phyloP scores from a whole-genome alignment of 2,113 vertebrate genomes.

The Meriones unguiculatus region DNA sequence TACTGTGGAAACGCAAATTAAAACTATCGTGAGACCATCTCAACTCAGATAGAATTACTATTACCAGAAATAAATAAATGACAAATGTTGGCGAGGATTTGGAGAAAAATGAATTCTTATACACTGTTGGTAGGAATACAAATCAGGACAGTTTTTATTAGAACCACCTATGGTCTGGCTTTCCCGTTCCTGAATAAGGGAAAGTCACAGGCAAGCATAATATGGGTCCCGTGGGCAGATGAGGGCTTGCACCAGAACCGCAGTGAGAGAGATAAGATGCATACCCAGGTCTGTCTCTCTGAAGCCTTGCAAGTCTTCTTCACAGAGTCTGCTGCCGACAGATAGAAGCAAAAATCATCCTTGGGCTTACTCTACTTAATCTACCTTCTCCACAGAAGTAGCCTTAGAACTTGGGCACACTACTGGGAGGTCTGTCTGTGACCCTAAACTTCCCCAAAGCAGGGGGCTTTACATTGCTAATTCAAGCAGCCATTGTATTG shows the following conservation, averaged over 20 bases:
- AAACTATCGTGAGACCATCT: not conserved
- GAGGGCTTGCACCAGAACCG: not conserved
- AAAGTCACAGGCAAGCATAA: not conserved
- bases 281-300: not conserved
- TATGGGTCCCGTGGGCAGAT: not conserved
- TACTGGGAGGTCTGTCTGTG: not conserved
- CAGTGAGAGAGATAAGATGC: not conserved
- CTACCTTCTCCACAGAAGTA: too few relatives aligned
- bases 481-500: not conserved
- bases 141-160: not conserved
- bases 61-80: not conserved
- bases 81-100: not conserved
- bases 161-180: not conserved
- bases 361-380: not conserved
- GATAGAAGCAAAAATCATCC: not conserved
- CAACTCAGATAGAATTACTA: not conserved
- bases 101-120: not conserved
- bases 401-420: not conserved
- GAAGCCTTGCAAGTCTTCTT: not conserved
- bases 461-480: not conserved
- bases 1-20: not conserved
- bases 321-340: not conserved
- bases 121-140: not conserved
- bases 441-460: not conserved
- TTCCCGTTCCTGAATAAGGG: not conserved